Base-by-base conservation (phyloP, 2,797 vertebrate species). In the Acestrorhynchus altus region DNA sequence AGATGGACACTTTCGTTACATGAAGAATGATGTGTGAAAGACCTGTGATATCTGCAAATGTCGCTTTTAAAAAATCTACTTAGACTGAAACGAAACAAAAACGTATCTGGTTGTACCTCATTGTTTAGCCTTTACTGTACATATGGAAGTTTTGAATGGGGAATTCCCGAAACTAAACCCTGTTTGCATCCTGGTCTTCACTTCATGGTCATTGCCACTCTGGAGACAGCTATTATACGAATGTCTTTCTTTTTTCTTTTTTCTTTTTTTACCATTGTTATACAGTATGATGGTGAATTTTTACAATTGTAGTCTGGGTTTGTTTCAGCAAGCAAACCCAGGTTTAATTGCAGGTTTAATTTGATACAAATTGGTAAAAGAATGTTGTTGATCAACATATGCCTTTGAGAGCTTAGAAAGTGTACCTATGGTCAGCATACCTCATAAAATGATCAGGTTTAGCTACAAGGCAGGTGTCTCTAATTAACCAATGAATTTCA, bases 151-250 rank as follows among this genome's bases (percentile, higher is more conserved):
- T 15, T n/a, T 39, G 40, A 22, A n/a, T 4, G 22, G 28, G 56
- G 16, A 56, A 65, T 20, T 72, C 59, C 67, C 72, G 8, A 78
- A 22, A 16, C 35, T 61, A 35, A 28, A n/a, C 13, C 6, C 31
- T 22, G 22, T 40, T 26, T 40, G 18, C 51, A 28, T 52, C 70
- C 31, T 7, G 20, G 28, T 28, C n/a, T 73, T 61, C 51, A 40
- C 56, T 63, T 24, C 11, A 4, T 56, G 22, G 39, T 64, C 7
- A 12, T 24, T 44, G n/a, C 15, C 28, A 67, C 51, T 15, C 49
- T 28, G 3, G 26, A 60, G 57, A 20, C 47, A 57, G 52, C 42
- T 66, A 6, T 63, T 15, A 20, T 16, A 40, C 1, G 9, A 1
- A n/a, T 59, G 8, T 35, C 31, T 6, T 2, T 35, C 2, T 39